Conservation (phyloP, 2,888 invertebrate species). For the Carcina quercana region DNA sequence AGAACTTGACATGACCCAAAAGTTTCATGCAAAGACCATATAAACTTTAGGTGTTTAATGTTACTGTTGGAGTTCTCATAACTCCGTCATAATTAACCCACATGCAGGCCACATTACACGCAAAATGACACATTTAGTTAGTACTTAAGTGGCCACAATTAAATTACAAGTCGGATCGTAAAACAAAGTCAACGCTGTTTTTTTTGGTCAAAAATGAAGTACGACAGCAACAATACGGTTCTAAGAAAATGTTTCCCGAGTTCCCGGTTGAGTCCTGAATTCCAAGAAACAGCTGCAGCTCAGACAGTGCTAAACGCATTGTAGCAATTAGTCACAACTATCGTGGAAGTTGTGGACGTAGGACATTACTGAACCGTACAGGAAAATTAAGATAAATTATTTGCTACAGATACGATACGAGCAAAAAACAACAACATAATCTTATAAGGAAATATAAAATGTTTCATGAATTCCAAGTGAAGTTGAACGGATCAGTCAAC, state of each 20-base stretch:
- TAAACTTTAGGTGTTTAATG: too few species aligned
- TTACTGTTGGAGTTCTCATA: background rate
- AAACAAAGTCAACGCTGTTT: conserved; percentile 24
- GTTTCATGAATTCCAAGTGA: too few species aligned
- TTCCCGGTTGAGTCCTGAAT: conserved; percentile 44
- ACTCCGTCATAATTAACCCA: conserved; percentile 4
- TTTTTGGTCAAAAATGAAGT: conserved; percentile 37
- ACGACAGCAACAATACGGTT: conserved; percentile 35
- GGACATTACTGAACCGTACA: conserved; percentile 7
- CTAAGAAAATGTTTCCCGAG: conserved; percentile 41
- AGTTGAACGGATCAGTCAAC: too few species aligned
- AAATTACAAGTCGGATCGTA: conserved; percentile 8
- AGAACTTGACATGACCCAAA: too few species aligned
- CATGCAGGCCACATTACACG: too few species aligned
- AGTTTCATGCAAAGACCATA: too few species aligned
- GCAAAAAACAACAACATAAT: background rate
- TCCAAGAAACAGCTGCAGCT: conserved; percentile 34
- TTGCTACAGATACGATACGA: too few species aligned
- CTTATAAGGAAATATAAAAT: background rate
- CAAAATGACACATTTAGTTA: conserved; percentile 1
- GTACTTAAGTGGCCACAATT: conserved; percentile 1
- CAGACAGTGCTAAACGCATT: conserved; percentile 21
- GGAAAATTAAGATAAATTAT: too few species aligned
- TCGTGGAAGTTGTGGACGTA: conserved; percentile 16
- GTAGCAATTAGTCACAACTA: conserved; percentile 23